Evolutionary conservation across 2,797 vertebrate species (phyloP).

Genomic region (Crocodylus rhombifer): DNA sequence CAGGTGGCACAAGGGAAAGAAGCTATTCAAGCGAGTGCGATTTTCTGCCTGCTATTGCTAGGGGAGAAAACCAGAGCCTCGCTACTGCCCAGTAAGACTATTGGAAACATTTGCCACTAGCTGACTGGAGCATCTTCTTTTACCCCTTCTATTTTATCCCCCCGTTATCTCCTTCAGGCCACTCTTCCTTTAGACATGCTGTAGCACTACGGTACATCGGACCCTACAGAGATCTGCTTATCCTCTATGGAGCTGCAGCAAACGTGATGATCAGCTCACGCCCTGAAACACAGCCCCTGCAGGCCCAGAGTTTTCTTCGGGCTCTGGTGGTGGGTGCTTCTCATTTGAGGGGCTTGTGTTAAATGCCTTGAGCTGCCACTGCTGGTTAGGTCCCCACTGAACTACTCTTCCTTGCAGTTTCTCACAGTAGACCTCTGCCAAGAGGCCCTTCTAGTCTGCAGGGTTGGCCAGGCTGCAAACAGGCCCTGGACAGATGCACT

Average conservation of each 20-base stretch:
- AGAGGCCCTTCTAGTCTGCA: neutral
- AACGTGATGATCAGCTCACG: neutral
- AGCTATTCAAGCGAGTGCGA: neutral
- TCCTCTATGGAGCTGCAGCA: neutral
- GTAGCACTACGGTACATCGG: neutral
- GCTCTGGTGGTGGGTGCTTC: neutral
- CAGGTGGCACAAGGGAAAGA: neutral
- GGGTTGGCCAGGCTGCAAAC: rapidly evolving
- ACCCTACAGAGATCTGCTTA: neutral
- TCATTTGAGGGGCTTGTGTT: neutral
- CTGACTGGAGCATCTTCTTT: no score
- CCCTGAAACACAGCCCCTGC: neutral
- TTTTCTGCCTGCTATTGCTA: neutral
- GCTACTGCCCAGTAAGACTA: neutral
- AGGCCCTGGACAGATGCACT: rapidly evolving
- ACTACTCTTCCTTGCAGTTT: neutral
- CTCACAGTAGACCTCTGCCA: rapidly evolving
- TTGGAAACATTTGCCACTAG: neutral
- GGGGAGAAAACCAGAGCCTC: neutral
- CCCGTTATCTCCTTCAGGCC: neutral
- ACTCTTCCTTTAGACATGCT: neutral
- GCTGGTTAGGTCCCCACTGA: neutral
- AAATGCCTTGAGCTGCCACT: neutral
- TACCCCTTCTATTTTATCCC: neutral
- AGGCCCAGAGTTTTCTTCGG: neutral